Base-by-base conservation (phyloP, 1,140 invertebrate genomes). In the Ectropis grisescens region DNA sequence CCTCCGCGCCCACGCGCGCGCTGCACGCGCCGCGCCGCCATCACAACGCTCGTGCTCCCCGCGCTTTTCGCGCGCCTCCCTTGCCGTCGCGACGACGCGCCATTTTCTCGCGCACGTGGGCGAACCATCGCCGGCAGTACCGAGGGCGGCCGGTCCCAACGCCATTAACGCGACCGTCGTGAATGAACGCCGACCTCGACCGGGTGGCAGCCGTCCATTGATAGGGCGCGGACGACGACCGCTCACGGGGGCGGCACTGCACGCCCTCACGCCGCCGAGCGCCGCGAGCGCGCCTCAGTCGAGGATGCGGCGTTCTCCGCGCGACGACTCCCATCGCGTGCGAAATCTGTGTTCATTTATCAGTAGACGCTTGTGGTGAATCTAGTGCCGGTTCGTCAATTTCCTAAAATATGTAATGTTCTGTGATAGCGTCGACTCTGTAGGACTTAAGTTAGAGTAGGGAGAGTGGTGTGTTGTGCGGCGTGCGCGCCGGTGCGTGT, bases 61-160 rank as follows among this genome's bases (percentile, higher is more conserved):
- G 58, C 57, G 61, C 58, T 75, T 75, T 75, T 70, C 69, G 57
- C 68, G 69, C 70, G 68, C 61, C 57, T 70, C 57, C 64, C 61
- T 64, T 68, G 44, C 29, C 67, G 69, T 59, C 69, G 65, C 61
- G 67, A 64, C 69, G 71, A 64, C 69, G 71, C 74, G 74, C 74
- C 71, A 76, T 72, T 76, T 75, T 64, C 67, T 53, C 67, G 71
- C 74, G 74, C 74, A 80, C 67, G 74, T 80, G 71, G 74, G 74
- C 74, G 71, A 67, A 52, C 44, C n/a, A n/a, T n/a, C 47, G 41
- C 37, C 52, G 47, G 51, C 56, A 41, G 47, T n/a, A 62, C 33
- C 58, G 64, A 71, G 65, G 67, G 57, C 69, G 65, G 56, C 53
- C 57, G 59, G 50, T 55, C 59, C 49, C 49, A 54, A 48, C 65